phyloP scores from a whole-genome alignment of 1,140 invertebrate genomes.

The Lepidurus packardi region DNA sequence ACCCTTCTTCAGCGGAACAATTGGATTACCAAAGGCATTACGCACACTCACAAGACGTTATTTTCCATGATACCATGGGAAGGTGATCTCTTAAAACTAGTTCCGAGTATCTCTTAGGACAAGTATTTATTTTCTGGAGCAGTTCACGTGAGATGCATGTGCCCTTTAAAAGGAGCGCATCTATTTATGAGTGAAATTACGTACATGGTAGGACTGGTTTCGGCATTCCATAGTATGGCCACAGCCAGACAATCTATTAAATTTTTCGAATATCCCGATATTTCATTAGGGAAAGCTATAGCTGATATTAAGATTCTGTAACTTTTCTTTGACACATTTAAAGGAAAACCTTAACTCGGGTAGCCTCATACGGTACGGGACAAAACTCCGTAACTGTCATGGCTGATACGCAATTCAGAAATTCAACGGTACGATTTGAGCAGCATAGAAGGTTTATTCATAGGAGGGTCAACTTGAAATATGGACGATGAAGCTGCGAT shows the following conservation, averaged over 20 bases:
- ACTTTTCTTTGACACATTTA: background rate
- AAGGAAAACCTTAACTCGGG: background rate
- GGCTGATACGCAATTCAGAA: background rate
- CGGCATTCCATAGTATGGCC: background rate
- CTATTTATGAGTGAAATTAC: background rate
- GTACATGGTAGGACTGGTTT: background rate
- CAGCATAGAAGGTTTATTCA: conserved; percentile 13
- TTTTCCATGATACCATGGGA: background rate
- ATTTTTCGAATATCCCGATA: background rate
- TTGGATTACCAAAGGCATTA: conserved; percentile 38
- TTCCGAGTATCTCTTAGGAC: no score
- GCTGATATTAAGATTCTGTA: background rate
- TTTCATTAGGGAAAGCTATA: background rate
- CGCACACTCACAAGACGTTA: conserved; percentile 39
- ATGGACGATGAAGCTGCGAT: conserved; percentile 22
- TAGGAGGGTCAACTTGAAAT: conserved; percentile 25
- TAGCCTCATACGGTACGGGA: conserved; percentile 13
- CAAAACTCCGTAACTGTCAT: conserved; percentile 26
- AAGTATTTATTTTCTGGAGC: no score
- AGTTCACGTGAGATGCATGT: background rate
- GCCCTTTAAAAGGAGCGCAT: background rate
- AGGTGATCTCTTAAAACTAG: background rate
- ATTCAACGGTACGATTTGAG: conserved; percentile 22
- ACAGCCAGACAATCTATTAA: background rate
- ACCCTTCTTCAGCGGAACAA: conserved; percentile 36